phyloP scores from a whole-genome alignment of 53 echinoderm and acorn worm genomes.

The Luidia sarsii region DNA sequence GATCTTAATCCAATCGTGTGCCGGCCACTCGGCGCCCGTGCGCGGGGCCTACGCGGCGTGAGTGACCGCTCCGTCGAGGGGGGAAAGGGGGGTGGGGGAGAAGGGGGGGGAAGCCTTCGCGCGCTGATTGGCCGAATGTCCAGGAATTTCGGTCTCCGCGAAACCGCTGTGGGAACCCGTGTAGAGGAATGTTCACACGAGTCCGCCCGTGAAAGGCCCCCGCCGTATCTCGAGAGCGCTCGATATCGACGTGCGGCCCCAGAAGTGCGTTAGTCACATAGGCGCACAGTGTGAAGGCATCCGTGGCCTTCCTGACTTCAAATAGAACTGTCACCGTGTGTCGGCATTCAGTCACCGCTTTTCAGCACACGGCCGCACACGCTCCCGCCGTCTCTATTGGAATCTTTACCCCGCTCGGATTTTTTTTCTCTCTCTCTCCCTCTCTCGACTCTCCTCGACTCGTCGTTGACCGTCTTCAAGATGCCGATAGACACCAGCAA shows the following conservation, averaged over 20 bases:
- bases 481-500: slow-evolving; percentile 86
- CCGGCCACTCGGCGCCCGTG: too few species aligned
- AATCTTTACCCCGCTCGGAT: slow-evolving; percentile 42
- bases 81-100: too few species aligned
- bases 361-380: slow-evolving; percentile 12
- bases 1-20: slow-evolving; percentile 53
- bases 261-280: slow-evolving; percentile 36
- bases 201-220: too few species aligned
- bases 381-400: slow-evolving; percentile 27
- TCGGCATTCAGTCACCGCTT: slow-evolving; percentile 22
- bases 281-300: slow-evolving; percentile 34
- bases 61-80: too few species aligned
- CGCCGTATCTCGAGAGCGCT: too few species aligned
- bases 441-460: neutral
- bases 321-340: slow-evolving; percentile 34
- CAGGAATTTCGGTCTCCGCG: slow-evolving; percentile 11
- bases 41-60: too few species aligned
- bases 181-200: slow-evolving; percentile 63
- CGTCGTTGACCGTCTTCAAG: slow-evolving; percentile 12
- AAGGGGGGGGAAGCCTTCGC: neutral
- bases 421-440: neutral
- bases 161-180: slow-evolving; percentile 64
- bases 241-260: slow-evolving; percentile 46
- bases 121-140: slow-evolving; percentile 15
- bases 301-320: slow-evolving; percentile 28